Evolutionary conservation across 2,888 invertebrate species (phyloP).

Genomic region (Polymixis flavicincta): DNA sequence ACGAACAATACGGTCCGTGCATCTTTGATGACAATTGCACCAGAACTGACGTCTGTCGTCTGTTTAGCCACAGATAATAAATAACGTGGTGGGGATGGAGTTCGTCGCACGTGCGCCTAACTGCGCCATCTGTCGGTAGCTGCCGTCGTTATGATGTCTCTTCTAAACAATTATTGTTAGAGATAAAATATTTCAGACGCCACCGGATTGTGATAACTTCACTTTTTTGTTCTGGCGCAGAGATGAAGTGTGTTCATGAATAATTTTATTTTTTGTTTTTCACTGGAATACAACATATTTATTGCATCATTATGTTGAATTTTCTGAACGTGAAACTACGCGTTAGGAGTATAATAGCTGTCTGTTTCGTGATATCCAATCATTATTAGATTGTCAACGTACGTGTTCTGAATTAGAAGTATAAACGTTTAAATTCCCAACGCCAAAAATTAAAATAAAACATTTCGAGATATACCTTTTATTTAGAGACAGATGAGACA

Average conservation of each 20-base stretch:
- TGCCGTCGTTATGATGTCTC: conserved; percentile 47
- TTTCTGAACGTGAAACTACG: background rate
- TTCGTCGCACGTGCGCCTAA: conserved; percentile 60
- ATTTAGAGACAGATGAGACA: conserved; percentile 22
- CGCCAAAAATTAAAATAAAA: conserved; percentile 2
- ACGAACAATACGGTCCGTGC: background rate
- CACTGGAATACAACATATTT: conserved; percentile 28
- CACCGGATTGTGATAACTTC: conserved; percentile 42
- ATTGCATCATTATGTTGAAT: conserved; percentile 20
- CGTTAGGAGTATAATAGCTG: conserved; percentile 3
- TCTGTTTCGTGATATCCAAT: background rate
- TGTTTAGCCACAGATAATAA: conserved; percentile 44
- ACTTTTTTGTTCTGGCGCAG: conserved; percentile 35
- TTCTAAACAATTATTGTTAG: conserved; percentile 59
- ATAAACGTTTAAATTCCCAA: background rate
- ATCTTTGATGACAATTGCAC: conserved; percentile 30
- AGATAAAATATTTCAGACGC: conserved; percentile 54
- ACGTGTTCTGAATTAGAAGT: conserved; percentile 26
- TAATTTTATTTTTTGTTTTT: conserved; percentile 43
- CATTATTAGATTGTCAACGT: conserved; percentile 6
- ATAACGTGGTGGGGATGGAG: conserved; percentile 57
- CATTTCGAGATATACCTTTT: background rate
- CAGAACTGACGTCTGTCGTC: conserved; percentile 35
- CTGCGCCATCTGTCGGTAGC: conserved; percentile 60
- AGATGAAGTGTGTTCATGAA: conserved; percentile 42